A percentile compares a stretch with the other conserved stretches of the same genome.
phyloP scores from a whole-genome alignment of 2,888 invertebrate species.

The Coelopa pilipes region DNA sequence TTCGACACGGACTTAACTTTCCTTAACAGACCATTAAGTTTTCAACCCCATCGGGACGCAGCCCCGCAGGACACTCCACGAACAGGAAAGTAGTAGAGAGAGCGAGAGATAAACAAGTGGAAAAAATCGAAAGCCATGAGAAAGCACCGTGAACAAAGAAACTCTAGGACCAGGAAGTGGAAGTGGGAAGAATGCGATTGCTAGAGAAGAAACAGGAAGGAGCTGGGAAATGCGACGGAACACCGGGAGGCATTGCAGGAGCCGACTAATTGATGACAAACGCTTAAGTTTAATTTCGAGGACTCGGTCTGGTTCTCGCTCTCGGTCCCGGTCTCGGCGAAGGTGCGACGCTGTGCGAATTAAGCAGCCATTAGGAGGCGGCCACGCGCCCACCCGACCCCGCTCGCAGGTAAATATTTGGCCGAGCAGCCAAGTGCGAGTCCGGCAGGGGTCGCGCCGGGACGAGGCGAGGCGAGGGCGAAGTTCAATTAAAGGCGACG shows the following conservation, averaged over 20 bases:
- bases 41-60: not conserved
- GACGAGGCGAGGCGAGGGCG: no score
- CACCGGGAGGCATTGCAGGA: not conserved
- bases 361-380: conserved; percentile 28
- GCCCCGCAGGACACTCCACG: not conserved
- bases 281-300: conserved; percentile 37
- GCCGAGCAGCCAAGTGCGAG: no score
- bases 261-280: conserved; percentile 37
- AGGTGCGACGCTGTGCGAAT: conserved; percentile 15
- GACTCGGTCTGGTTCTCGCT: not conserved
- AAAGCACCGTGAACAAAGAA: no score
- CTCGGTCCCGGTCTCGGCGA: not conserved
- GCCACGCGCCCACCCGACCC: not conserved
- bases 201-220: no score
- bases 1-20: conserved; percentile 41
- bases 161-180: no score
- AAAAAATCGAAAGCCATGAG: no score
- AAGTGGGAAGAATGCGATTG: no score
- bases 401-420: conserved; percentile 22
- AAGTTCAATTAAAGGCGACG: not conserved
- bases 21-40: conserved; percentile 40
- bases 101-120: no score
- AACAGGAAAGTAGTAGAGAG: no score
- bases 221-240: no score
- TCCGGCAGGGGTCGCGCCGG: no score